Percentiles rank a stretch among this genome's conserved stretches.
phyloP scores from a whole-genome alignment of 2,888 invertebrate species.

The Imbricaverruca yamaguchii region DNA sequence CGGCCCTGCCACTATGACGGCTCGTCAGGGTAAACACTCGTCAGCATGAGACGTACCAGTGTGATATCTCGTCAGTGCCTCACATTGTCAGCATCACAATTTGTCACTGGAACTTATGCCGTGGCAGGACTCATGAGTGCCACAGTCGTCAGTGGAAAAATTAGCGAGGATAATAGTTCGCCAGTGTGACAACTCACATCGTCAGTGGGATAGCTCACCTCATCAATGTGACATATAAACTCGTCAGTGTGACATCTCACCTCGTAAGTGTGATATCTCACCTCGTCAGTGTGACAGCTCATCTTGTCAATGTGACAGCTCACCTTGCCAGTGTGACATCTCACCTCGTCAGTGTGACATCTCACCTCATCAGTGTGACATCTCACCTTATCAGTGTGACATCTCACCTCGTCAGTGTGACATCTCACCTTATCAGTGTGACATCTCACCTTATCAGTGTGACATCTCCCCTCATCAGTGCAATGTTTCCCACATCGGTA shows the following conservation, averaged over 20 bases:
- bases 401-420: background rate
- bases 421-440: background rate
- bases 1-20: too few relatives aligned
- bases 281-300: background rate
- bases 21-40: too few relatives aligned
- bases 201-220: background rate
- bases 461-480: background rate
- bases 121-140: too few relatives aligned
- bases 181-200: background rate
- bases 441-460: background rate
- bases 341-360: background rate
- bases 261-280: background rate
- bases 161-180: too few relatives aligned
- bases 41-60: too few relatives aligned
- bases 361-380: background rate
- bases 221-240: background rate
- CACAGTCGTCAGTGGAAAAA: too few relatives aligned
- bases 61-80: too few relatives aligned
- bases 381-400: background rate
- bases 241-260: background rate
- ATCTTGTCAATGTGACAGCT: background rate
- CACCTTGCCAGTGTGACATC: background rate
- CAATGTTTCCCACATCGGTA: background rate
- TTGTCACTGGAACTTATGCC: too few relatives aligned
- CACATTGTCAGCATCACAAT: too few relatives aligned